Percentiles rank a stretch among this genome's conserved stretches.
Conservation (phyloP, 2,888 invertebrate genomes). For the Ectobius pallidus region DNA sequence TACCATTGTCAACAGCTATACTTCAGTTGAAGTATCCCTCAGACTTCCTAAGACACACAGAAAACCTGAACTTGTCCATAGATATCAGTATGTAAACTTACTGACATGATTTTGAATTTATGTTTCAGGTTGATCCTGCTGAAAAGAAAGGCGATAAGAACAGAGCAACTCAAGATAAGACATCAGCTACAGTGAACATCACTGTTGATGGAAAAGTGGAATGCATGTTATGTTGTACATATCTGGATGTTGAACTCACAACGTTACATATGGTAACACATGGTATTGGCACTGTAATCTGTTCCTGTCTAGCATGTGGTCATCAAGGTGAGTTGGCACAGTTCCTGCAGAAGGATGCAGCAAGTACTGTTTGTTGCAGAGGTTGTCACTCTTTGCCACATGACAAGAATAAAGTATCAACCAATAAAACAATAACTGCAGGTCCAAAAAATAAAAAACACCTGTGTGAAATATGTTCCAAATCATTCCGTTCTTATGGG, state of each 20-base stretch:
- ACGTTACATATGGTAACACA: conserved; percentile 45
- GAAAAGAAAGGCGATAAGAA: no score
- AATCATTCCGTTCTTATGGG: conserved; percentile 42
- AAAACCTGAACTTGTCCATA: no score
- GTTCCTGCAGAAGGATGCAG: conserved; percentile 38
- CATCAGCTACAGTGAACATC: conserved; percentile 40
- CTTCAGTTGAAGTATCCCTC: no score
- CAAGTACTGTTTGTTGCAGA: conserved; percentile 40
- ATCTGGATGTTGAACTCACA: conserved; percentile 40
- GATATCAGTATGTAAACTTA: no score
- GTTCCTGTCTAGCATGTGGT: conserved; percentile 43
- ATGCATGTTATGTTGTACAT: conserved; percentile 43
- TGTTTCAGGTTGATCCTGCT: no score
- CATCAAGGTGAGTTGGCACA: conserved; percentile 42
- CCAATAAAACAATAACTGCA: neutral
- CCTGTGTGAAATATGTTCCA: conserved; percentile 45
- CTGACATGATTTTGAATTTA: no score
- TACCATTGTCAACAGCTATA: no score
- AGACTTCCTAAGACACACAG: no score
- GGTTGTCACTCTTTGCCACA: conserved; percentile 35
- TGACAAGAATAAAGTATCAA: neutral
- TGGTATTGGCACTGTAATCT: conserved; percentile 44
- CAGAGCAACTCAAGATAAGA: no score
- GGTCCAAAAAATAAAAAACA: conserved; percentile 10
- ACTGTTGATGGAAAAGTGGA: conserved; percentile 40